Evolutionary conservation across 2,113 vertebrate species (phyloP).

Genomic region (Oncorhynchus masou): DNA sequence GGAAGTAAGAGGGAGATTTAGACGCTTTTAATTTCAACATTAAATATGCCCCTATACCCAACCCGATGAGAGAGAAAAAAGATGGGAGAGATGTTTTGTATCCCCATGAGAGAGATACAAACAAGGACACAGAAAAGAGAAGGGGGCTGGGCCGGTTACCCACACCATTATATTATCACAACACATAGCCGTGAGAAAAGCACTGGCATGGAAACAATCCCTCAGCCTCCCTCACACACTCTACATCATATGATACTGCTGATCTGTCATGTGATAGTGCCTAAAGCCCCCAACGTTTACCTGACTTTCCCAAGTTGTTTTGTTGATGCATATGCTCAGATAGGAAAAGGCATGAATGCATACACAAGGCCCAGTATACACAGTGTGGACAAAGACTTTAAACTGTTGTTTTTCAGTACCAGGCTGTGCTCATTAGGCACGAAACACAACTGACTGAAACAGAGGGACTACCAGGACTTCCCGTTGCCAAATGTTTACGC

Average conservation of each 20-base stretch:
- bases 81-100: background rate
- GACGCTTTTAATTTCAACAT: background rate
- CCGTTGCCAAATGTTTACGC: no score
- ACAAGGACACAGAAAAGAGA: background rate
- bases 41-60: background rate
- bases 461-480: no score
- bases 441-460: no score
- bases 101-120: background rate
- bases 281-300: no score
- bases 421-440: no score
- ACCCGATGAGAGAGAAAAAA: background rate
- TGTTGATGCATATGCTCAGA: no score
- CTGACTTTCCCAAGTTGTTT: no score
- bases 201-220: conserved; percentile 12
- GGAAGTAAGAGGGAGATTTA: background rate
- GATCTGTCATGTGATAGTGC: conserved; percentile 15
- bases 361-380: no score
- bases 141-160: background rate
- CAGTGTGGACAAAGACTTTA: no score
- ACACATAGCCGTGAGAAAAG: background rate
- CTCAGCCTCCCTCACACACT: background rate
- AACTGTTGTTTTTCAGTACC: no score
- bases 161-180: background rate
- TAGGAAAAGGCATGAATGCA: no score
- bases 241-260: conserved; percentile 9